Evolutionary conservation across 2,888 invertebrate genomes (phyloP).

Genomic region (Dicranocentrus wangi): DNA sequence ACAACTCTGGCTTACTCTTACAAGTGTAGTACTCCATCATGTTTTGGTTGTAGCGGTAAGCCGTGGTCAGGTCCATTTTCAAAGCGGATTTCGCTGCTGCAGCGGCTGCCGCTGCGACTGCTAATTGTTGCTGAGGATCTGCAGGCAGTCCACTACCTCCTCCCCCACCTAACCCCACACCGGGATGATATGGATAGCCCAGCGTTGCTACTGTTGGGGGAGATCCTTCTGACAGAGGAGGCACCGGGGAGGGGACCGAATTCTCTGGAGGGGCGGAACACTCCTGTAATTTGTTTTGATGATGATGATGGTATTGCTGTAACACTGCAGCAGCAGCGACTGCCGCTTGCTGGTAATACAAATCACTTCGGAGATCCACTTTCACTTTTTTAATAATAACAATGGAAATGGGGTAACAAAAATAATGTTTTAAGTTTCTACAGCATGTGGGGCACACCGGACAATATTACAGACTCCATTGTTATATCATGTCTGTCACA

Average conservation of each 20-base stretch:
- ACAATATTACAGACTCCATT: too few relatives aligned
- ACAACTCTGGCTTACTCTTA: slow-evolving; percentile 78
- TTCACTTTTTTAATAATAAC: slow-evolving; percentile 45
- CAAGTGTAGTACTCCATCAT: slow-evolving; percentile 99
- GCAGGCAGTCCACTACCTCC: slow-evolving; percentile 12
- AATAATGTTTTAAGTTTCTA: too few relatives aligned
- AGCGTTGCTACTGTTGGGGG: slow-evolving; percentile 51
- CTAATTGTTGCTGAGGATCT: slow-evolving; percentile 55
- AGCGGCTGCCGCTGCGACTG: slow-evolving; percentile 58
- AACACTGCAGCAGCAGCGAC: slow-evolving; percentile 63
- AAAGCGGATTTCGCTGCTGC: slow-evolving; percentile 55
- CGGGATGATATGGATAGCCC: slow-evolving; percentile 55
- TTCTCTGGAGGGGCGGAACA: too few relatives aligned
- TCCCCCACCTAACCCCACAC: slow-evolving; percentile 52
- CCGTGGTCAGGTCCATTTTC: slow-evolving; percentile 90
- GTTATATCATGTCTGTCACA: too few relatives aligned
- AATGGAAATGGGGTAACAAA: too few relatives aligned
- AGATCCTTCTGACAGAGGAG: neutral
- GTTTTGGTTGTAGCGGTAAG: slow-evolving; percentile 96
- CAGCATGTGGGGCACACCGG: too few relatives aligned
- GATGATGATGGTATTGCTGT: slow-evolving; percentile 49
- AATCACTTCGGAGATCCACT: slow-evolving; percentile 63
- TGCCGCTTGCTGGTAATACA: slow-evolving; percentile 62
- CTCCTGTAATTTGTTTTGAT: slow-evolving; percentile 19
- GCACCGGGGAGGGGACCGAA: neutral